Evolutionary conservation across 37 sponge, comb jelly and placozoan genomes (phyloP), one percentile per base, ranked within the genome.

Genomic region (Bolinopsis microptera): DNA sequence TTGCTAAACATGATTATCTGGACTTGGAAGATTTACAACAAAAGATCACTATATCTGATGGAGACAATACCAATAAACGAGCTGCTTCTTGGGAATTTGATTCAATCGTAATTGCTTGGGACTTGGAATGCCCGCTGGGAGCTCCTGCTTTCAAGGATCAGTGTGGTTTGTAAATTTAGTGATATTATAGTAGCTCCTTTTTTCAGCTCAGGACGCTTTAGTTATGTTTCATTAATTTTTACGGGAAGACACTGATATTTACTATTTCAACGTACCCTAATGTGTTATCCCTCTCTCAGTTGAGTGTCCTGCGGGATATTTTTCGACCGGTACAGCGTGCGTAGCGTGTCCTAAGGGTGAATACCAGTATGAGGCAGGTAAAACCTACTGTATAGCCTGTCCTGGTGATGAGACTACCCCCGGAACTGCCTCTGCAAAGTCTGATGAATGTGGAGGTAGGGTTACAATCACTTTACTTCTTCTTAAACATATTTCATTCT

Each of bases 251-350:
- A n/a, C n/a, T n/a, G n/a, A n/a, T n/a, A n/a, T n/a, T n/a, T n/a
- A n/a, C n/a, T n/a, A n/a, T n/a, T n/a, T n/a, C n/a, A n/a, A n/a
- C n/a, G n/a, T n/a, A n/a, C n/a, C n/a, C n/a, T n/a, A n/a, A n/a
- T n/a, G n/a, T n/a, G n/a, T n/a, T 48, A 48, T 18, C 61, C 13
- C 5, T 13, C 13, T 48, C 61, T 80, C 82, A 80, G 82, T 80
- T 22, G 82, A 86, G 90, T 86, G 90, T 86, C 90, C 90, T 22
- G 90, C 61, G 0, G 90, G 90, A 9, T 86, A 9, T 16, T 86
- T 30, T 48, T 86, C 90, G 1, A 27, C 24, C 26, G 90, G 90
- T 16, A 41, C 28, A 0, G 61, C 41, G 3, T 86, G 90, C 39
- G 31, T 36, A 30, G 36, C n/a, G 61, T 86, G 90, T 38, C 90